phyloP scores from a whole-genome alignment of 2,888 invertebrate genomes.

The Pyralis farinalis region DNA sequence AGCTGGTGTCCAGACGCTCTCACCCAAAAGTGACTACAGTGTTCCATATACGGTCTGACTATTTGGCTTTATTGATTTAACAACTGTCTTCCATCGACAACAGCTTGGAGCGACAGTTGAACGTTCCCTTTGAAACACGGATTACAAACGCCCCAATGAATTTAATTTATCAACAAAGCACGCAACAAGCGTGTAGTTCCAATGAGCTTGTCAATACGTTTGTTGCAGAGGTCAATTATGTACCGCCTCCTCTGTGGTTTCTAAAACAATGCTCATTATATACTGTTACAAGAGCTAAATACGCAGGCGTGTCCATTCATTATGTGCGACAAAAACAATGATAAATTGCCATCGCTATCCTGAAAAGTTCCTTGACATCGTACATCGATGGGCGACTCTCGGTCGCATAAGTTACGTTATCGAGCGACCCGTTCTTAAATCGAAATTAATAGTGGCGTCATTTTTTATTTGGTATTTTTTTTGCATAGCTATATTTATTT shows the following conservation, averaged over 20 bases:
- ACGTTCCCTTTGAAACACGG: neutral
- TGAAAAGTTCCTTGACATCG: conserved; percentile 53
- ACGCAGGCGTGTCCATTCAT: conserved; percentile 41
- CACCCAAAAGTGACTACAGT: too few relatives aligned
- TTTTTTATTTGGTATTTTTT: conserved; percentile 11
- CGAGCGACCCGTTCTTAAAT: conserved; percentile 35
- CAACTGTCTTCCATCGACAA: too few relatives aligned
- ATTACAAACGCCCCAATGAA: neutral
- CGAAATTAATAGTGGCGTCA: conserved; percentile 27
- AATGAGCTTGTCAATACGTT: conserved; percentile 1
- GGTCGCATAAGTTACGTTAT: conserved; percentile 36
- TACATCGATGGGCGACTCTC: conserved; percentile 44
- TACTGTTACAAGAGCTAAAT: conserved; percentile 52
- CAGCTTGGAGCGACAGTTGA: too few relatives aligned
- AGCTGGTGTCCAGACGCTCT: too few relatives aligned
- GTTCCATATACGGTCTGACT: too few relatives aligned
- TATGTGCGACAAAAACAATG: conserved; percentile 60
- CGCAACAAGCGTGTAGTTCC: neutral
- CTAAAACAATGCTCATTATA: conserved; percentile 37
- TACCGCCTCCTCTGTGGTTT: conserved; percentile 12
- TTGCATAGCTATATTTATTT: too few relatives aligned
- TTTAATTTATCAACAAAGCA: neutral
- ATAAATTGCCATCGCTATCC: conserved; percentile 56
- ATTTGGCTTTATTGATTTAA: too few relatives aligned
- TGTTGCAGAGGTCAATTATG: conserved; percentile 18